These are phyloP conservation scores for Ectropis crepuscularia DNA, from an alignment of 2,888 invertebrate genomes.

Conservation along the genomic window DNA sequence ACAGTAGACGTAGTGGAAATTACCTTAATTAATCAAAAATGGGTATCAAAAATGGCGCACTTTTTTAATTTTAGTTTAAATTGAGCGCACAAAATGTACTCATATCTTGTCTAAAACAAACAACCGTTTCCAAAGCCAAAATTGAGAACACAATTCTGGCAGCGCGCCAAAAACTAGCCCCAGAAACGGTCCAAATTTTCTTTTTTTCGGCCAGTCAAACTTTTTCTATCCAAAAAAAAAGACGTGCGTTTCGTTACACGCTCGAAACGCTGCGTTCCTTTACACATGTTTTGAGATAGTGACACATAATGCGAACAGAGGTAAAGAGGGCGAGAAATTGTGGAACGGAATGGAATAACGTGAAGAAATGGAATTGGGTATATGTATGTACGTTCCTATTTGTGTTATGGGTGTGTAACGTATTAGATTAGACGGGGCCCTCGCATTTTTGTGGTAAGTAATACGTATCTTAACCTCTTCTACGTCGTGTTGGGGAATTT, in stretches of 20 bases:
- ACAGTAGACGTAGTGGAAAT: no score
- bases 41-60: no score
- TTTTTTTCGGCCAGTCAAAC: conserved; percentile 11
- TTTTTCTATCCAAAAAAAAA: conserved; percentile 8
- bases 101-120: conserved; percentile 7
- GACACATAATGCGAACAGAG: conserved; percentile 32
- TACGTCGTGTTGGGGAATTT: conserved; percentile 9
- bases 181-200: conserved; percentile 3
- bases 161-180: conserved; percentile 14
- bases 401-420: conserved; percentile 28
- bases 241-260: conserved; percentile 32
- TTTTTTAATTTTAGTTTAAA: no score
- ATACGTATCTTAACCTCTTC: conserved; percentile 28
- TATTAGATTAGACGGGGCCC: conserved; percentile 29
- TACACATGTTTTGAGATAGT: conserved; percentile 39
- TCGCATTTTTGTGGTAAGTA: conserved; percentile 30
- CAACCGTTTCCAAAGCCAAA: conserved; percentile 16
- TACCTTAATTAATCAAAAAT: no score
- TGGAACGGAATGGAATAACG: conserved; percentile 37
- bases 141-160: conserved; percentile 24
- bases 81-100: background rate
- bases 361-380: conserved; percentile 40
- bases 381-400: conserved; percentile 26
- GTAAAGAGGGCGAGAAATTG: conserved; percentile 37
- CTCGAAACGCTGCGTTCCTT: conserved; percentile 25